Conservation (phyloP, 1,140 invertebrate species). For the Euglossa dilemma region DNA sequence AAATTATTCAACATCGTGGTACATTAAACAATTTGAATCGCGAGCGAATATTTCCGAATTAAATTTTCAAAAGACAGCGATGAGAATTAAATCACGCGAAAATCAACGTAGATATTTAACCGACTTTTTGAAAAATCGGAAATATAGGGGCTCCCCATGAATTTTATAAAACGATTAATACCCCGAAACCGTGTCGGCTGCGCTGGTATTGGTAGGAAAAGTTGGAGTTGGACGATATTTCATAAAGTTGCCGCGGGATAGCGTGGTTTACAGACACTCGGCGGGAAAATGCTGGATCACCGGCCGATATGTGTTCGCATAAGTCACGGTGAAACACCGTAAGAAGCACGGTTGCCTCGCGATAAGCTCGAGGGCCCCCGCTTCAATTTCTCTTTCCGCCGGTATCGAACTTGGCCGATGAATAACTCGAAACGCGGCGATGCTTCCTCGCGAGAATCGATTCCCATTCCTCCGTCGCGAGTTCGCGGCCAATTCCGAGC, state of each 20-base stretch:
- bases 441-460: background rate
- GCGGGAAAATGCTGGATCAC: constrained; percentile 42
- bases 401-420: constrained; percentile 32
- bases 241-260: constrained; percentile 24
- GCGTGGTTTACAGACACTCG: constrained; percentile 35
- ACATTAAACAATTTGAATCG: no score
- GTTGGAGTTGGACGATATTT: constrained; percentile 22
- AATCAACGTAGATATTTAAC: no score
- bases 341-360: background rate
- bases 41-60: no score
- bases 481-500: background rate
- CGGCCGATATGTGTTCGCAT: constrained; percentile 23
- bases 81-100: no score
- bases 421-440: constrained; percentile 11
- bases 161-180: constrained; percentile 21
- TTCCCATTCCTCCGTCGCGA: background rate
- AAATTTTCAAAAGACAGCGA: no score
- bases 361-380: constrained; percentile 11
- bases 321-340: constrained; percentile 42
- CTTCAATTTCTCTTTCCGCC: constrained; percentile 11
- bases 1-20: no score
- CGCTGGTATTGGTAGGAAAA: constrained; percentile 1
- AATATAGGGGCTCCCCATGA: background rate
- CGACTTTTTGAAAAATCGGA: no score
- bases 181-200: background rate